Base-by-base conservation (phyloP, 2,888 invertebrate genomes). In the Neoscelio sp. region DNA sequence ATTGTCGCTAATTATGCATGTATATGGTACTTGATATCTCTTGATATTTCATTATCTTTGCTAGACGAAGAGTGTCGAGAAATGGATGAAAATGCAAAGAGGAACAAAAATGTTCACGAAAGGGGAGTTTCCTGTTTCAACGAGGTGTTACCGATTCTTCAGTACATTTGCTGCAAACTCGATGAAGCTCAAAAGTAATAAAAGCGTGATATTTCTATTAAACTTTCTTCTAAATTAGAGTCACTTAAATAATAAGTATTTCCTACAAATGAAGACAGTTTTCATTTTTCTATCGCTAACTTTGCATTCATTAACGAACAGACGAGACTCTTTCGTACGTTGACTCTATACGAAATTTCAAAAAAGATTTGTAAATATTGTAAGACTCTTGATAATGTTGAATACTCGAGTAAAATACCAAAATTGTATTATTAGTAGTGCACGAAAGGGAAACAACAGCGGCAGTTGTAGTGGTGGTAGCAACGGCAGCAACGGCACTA, bases 111-210 rank as follows among this genome's bases (percentile, higher is more conserved):
- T 77, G 84, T 91, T 54, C 85, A 92, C 80, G 92, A 92, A 52
- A 93, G 94, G 10, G 96, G 96, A 0, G 95, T 96, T 0, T 95
- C 96, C 5, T 96, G 96, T 84, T 97, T 96, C 90, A 96, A 96
- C 86, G 97, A 98, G 91, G 96, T 96, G 0, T 95, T 97, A 78
- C 97, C 97, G 0, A 96, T 97, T 60, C 95, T 97, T 91, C 97
- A 97, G 87, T 97, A 96, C 90, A 93, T 97, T 46, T 96, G 96
- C 90, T 95, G 96, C 86, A 94, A 96, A 85, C 91, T 98, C 15
- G 94, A 96, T 75, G 96, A 96, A 89, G 95, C 95, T 4, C 95
- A 95, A 89, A 91, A 93, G 95, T 96, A 90, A n/a, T n/a, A n/a
- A n/a, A n/a, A 91, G 91, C 89, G 70, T 50, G 67, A 40, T 33